Percentiles rank a stretch among this genome's conserved stretches.
These are phyloP conservation scores for Embiotoca jacksoni DNA, from an alignment of 2,113 vertebrate genomes.

Conservation along the genomic window DNA sequence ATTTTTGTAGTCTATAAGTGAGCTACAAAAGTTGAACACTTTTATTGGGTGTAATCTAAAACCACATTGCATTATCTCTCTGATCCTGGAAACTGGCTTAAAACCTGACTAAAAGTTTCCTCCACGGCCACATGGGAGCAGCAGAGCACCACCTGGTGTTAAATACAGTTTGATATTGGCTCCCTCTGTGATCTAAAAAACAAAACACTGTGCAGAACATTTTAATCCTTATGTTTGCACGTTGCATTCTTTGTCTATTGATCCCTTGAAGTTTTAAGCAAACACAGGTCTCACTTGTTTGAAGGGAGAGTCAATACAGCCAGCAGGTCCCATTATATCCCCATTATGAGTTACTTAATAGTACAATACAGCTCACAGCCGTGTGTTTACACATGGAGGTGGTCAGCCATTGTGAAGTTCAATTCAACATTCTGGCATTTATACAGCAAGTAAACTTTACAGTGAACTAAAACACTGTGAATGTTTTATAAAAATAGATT, in stretches of 20 bases:
- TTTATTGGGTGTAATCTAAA: no score
- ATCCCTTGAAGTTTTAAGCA: slow-evolving; percentile 22
- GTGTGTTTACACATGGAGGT: slow-evolving; percentile 41
- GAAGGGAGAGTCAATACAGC: slow-evolving; percentile 14
- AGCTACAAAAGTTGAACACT: no score
- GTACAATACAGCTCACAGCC: slow-evolving; percentile 2
- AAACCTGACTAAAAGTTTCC: background rate
- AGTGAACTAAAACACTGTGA: background rate
- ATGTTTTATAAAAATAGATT: background rate
- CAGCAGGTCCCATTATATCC: background rate
- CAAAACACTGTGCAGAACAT: background rate
- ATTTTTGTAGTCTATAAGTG: no score
- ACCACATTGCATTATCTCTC: no score
- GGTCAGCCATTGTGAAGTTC: background rate
- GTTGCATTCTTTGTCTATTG: slow-evolving; percentile 21
- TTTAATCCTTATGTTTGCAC: slow-evolving; percentile 8
- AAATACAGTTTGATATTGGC: background rate
- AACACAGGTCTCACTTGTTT: slow-evolving; percentile 37
- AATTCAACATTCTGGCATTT: slow-evolving; percentile 7
- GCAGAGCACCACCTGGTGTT: slow-evolving; percentile 3
- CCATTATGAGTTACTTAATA: background rate
- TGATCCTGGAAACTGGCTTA: background rate
- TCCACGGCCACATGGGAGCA: slow-evolving; percentile 42
- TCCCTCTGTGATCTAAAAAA: background rate
- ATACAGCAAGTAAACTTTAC: background rate